A percentile compares a stretch with the other conserved stretches of the same genome.
Evolutionary conservation across 2,888 invertebrate genomes (phyloP).

Genomic region (Acrobasis consociella): DNA sequence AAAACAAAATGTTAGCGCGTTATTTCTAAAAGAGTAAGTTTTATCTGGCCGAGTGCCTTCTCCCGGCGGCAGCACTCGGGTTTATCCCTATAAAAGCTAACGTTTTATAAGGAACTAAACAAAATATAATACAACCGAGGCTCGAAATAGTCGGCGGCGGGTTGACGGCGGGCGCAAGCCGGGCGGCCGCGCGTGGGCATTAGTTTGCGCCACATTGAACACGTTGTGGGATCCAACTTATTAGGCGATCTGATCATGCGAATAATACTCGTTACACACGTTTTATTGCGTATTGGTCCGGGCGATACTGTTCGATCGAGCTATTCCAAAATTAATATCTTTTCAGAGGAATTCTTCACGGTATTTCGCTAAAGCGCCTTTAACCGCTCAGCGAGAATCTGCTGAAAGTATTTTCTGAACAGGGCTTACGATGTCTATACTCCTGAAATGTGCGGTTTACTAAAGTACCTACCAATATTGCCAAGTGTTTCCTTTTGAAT

Average conservation of each 20-base stretch:
- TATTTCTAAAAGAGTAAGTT: slow-evolving; percentile 5
- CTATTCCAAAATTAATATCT: slow-evolving; percentile 52
- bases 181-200: slow-evolving; percentile 60
- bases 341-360: slow-evolving; percentile 35
- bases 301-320: slow-evolving; percentile 59
- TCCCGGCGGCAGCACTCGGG: slow-evolving; percentile 12
- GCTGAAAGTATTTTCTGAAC: slow-evolving; percentile 22
- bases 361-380: slow-evolving; percentile 27
- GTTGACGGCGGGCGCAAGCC: slow-evolving; percentile 53
- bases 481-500: slow-evolving; percentile 19
- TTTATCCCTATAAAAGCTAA: slow-evolving; percentile 25
- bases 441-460: slow-evolving; percentile 17
- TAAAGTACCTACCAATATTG: slow-evolving; percentile 24
- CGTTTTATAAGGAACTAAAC: slow-evolving; percentile 43
- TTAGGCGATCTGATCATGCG: slow-evolving; percentile 80
- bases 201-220: slow-evolving; percentile 76
- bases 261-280: slow-evolving; percentile 77
- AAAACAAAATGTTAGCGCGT: slow-evolving; percentile 2
- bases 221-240: slow-evolving; percentile 78
- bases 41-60: slow-evolving; percentile 16
- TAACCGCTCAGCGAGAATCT: slow-evolving; percentile 26
- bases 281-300: slow-evolving; percentile 75
- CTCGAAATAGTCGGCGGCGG: slow-evolving; percentile 57
- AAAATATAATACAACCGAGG: slow-evolving; percentile 54
- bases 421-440: slow-evolving; percentile 20